phyloP scores from a whole-genome alignment of 1,140 invertebrate species.

The Drosophila lini region DNA sequence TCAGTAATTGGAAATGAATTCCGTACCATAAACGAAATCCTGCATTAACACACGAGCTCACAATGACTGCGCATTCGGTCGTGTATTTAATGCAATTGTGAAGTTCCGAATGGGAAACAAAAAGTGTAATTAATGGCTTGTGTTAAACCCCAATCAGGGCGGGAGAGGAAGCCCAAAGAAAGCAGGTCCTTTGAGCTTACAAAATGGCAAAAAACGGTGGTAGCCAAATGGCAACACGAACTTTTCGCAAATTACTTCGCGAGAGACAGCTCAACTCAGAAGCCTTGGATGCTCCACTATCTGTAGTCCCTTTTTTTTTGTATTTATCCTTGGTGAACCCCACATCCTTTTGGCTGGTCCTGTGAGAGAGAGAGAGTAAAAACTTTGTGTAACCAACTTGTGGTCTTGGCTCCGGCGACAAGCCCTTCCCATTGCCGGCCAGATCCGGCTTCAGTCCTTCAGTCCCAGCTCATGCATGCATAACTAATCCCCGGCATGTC shows the following conservation, averaged over 20 bases:
- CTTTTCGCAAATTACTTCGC: constrained; percentile 36
- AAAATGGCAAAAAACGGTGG: constrained; percentile 2
- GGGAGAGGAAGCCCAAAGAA: not conserved
- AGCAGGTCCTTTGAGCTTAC: constrained; percentile 1
- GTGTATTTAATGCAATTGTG: constrained; percentile 31
- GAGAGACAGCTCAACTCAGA: constrained; percentile 15
- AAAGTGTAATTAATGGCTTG: constrained; percentile 32
- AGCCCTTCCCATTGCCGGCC: constrained; percentile 8
- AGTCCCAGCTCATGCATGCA: constrained; percentile 42
- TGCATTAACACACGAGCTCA: not conserved
- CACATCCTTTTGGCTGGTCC: constrained; percentile 1
- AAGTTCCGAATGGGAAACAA: constrained; percentile 5
- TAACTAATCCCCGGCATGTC: constrained; percentile 40
- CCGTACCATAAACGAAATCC: constrained; percentile 2
- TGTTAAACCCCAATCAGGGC: constrained; percentile 4
- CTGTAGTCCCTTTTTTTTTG: not conserved
- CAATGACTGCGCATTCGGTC: constrained; percentile 15
- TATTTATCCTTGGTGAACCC: not conserved
- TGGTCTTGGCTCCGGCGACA: constrained; percentile 28
- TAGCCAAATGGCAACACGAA: constrained; percentile 20
- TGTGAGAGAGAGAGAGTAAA: not conserved
- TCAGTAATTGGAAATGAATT: constrained; percentile 4
- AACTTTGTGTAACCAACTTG: constrained; percentile 40
- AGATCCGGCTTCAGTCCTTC: constrained; percentile 13
- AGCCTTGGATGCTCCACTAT: constrained; percentile 6